Evolutionary conservation across 1,140 invertebrate genomes (phyloP).

Genomic region (Alviniconcha marisindica): DNA sequence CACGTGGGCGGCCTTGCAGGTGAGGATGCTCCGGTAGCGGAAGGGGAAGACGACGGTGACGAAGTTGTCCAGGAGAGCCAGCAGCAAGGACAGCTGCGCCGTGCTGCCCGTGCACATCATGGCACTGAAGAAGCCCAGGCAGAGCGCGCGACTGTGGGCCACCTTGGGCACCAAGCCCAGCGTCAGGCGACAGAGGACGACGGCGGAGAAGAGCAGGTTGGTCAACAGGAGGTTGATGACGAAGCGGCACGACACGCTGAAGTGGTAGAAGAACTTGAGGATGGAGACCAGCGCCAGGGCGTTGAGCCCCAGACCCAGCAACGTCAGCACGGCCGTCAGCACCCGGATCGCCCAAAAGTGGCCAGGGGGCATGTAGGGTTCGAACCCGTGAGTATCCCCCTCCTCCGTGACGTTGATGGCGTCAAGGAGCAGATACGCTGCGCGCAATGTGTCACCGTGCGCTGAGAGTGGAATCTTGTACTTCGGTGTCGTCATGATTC

Average conservation of each 20-base stretch:
- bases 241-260: slow-evolving; percentile 3
- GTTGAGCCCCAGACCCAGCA: not conserved
- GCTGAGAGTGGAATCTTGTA: too few species aligned
- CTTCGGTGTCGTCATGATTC: too few species aligned
- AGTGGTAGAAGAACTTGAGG: not conserved
- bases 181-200: not conserved
- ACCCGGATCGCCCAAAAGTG: not conserved
- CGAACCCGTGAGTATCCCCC: not conserved
- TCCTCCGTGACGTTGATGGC: not conserved
- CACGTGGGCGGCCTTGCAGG: not conserved
- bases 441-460: too few species aligned
- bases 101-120: not conserved
- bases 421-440: not conserved
- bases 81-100: not conserved
- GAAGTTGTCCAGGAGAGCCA: slow-evolving; percentile 1
- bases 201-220: not conserved
- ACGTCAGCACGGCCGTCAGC: not conserved
- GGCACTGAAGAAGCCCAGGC: not conserved
- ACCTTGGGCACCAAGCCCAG: not conserved
- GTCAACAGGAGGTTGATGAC: slow-evolving; percentile 5
- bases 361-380: not conserved
- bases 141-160: not conserved
- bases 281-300: not conserved
- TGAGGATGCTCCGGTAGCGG: not conserved
- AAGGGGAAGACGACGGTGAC: not conserved